Base-by-base conservation (phyloP, 2,113 vertebrate genomes). In the Anser brachyrhynchus region DNA sequence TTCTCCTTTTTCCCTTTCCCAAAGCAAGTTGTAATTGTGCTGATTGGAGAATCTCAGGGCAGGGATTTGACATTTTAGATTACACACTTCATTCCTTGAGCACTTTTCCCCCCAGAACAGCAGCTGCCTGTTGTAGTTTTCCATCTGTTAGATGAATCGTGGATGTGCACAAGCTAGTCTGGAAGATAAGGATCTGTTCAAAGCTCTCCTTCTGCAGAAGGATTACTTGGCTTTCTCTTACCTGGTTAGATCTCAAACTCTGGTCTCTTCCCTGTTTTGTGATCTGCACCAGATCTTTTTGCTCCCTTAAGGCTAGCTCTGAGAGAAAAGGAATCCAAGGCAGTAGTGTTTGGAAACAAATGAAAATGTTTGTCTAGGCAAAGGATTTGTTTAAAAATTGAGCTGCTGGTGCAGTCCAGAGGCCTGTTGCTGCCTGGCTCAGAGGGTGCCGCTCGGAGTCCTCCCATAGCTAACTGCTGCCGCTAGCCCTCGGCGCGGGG, bases 361-460 rank as follows among this genome's bases (percentile, higher is more conserved):
- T 77, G 35, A 5, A 92, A 78, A 29, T 44, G 44, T n/a, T 55
- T 35, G 43, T 75, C 6, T 2, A 71, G 76, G 65, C 39, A 44
- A 62, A 89, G 84, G 57, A 44, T 87, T 87, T 93, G 54, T 81
- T 82, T n/a, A 72, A 74, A 85, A 28, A 9, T 52, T 1, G 11
- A 67, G 93, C 88, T 85, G 90, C 94, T 92, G 93, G 90, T 86
- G 62, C 71, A 52, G 55, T 41, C 17, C 72, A 51, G 82, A 82
- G 82, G 85, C 83, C 91, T 41, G 55, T 94, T 93, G 76, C 92
- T 93, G 92, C 77, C 95, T 89, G 90, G 95, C 92, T 92, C 71
- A 89, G 92, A 96, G 95, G 93, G 95, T 96, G 95, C 96, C 89
- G 21, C 96, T 97, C 92, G 89, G 89, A 96, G 86, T 93, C 72